A percentile compares a stretch with the other conserved stretches of the same genome.
Evolutionary conservation across 2,113 vertebrate species (phyloP).

Genomic region (Bambusicola thoracicus): DNA sequence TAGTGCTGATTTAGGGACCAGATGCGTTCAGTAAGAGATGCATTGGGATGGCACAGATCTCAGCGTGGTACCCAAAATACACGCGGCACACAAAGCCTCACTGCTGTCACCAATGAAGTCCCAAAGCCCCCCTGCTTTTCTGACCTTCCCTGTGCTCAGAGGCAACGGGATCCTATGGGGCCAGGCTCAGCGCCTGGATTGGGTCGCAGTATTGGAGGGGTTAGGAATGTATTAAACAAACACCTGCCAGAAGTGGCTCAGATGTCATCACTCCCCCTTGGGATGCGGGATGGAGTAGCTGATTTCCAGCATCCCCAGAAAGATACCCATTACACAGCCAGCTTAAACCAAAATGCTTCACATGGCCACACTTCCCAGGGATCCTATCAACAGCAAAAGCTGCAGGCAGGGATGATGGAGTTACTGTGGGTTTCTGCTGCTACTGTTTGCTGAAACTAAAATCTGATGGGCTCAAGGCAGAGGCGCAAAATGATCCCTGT

Average conservation of each 20-base stretch:
- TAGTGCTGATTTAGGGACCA: background rate
- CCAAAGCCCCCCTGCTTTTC: background rate
- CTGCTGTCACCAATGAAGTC: background rate
- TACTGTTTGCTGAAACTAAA: background rate
- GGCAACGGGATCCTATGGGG: accelerated
- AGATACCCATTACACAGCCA: no score
- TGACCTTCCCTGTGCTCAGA: background rate
- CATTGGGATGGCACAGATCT: background rate
- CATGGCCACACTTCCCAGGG: no score
- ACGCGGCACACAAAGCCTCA: background rate
- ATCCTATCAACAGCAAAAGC: constrained; percentile 1
- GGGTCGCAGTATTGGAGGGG: background rate
- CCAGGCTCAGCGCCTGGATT: accelerated
- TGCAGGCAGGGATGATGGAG: background rate
- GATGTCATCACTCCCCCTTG: background rate
- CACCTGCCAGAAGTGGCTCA: background rate
- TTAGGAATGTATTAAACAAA: background rate
- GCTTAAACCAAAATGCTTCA: no score
- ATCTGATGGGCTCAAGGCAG: background rate
- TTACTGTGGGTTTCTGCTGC: background rate
- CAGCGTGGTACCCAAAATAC: constrained; percentile 22
- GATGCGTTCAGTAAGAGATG: background rate
- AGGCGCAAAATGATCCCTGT: background rate
- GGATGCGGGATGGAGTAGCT: background rate
- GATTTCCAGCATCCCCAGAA: background rate